Base-by-base conservation (phyloP, 2,797 vertebrate genomes). In the Poeciliopsis infans region DNA sequence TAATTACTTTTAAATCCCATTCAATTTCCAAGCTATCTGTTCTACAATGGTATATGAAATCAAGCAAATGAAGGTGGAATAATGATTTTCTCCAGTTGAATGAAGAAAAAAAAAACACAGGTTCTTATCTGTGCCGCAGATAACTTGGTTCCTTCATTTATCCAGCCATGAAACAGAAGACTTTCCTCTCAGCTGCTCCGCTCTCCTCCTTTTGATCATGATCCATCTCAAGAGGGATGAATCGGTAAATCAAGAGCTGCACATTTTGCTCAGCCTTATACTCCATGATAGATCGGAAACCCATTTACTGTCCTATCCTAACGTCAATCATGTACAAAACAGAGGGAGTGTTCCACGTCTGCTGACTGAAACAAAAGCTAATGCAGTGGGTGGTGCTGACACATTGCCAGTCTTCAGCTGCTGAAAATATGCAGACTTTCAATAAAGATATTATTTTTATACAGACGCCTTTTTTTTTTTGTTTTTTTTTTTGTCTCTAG, bases 371-470 rank as follows among this genome's bases (percentile, higher is more conserved):
- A 36, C 49, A 53, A 66, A 46, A 53, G 57, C 45, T 72, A 49
- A 41, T 39, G 46, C 20, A 47, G 31, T 45, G 39, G 57, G 39
- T 47, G 55, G 39, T 8, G 18, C n/a, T 59, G 53, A 75, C 25
- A 75, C 25, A 28, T n/a, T 59, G 43, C 41, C 28, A 43, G 64
- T 11, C 64, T 41, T 68, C 23, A 51, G 75, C 31, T 51, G 75
- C 23, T 76, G 45, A 51, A 76, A 76, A 51, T 68, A 68, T 49
- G 11, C 46, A 47, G 33, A 39, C 45, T 68, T 68, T 76, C 49
- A n/a, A 25, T 69, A 7, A 55, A 55, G 25, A 7, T 64, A 76
- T 64, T 20, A 33, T 1, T 11, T 73, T 41, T 46, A 28, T 75
- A 8, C 12, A 33, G 2, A 20, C 2, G 20, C 18, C 33, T 12